Percentiles rank a stretch among this genome's conserved stretches.
Evolutionary conservation across 2,888 invertebrate species (phyloP).

Genomic region (Dolomedes plantarius): DNA sequence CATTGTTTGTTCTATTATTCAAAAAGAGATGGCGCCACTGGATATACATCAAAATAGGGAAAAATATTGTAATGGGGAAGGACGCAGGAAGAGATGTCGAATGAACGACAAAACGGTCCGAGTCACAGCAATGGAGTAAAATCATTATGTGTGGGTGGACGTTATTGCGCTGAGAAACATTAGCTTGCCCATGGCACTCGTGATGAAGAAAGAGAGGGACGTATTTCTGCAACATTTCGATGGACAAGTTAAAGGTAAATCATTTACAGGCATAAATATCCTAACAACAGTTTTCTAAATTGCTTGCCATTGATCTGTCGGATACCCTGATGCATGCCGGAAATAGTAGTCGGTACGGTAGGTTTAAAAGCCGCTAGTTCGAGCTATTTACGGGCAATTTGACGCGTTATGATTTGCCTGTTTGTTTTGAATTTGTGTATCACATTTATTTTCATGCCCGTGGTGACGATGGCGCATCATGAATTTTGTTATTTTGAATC

Average conservation of each 20-base stretch:
- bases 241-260: constrained; percentile 64
- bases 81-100: constrained; percentile 60
- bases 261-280: not conserved
- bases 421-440: not conserved
- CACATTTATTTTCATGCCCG: not conserved
- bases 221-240: constrained; percentile 58
- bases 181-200: constrained; percentile 58
- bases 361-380: not conserved
- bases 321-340: not conserved
- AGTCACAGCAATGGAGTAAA: constrained; percentile 55
- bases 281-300: too few species aligned
- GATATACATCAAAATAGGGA: not conserved
- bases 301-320: not conserved
- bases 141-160: constrained; percentile 49
- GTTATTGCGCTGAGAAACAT: constrained; percentile 23
- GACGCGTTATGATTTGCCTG: not conserved
- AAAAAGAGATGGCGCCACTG: constrained; percentile 51
- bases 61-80: constrained; percentile 36
- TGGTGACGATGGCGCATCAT: too few species aligned
- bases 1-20: too few species aligned
- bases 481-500: too few species aligned
- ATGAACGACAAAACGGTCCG: constrained; percentile 25
- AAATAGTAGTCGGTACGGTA: constrained; percentile 7
- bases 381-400: not conserved
- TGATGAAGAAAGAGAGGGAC: constrained; percentile 59